These are phyloP conservation scores for Mustela nigripes DNA, from an alignment of 2,113 vertebrate species.

Conservation along the genomic window DNA sequence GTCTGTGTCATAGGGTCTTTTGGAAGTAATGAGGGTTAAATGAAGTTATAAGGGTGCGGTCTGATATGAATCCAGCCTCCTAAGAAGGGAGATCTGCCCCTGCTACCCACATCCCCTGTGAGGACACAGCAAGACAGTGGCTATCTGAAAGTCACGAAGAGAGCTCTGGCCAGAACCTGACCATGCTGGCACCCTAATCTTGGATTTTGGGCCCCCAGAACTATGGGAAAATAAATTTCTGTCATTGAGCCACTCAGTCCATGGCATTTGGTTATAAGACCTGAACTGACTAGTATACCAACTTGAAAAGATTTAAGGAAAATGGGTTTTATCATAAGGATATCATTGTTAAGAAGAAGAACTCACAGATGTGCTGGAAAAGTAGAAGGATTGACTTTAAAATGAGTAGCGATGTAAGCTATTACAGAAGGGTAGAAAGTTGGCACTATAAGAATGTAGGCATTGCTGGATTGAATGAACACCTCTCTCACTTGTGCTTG, in stretches of 20 bases:
- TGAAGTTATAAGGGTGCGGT: background rate
- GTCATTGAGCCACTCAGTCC: background rate
- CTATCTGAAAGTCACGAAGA: background rate
- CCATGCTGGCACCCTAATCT: background rate
- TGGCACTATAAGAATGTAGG: too few relatives aligned
- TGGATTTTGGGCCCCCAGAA: background rate
- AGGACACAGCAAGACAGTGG: background rate
- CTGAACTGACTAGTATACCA: background rate
- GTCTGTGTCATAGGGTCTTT: background rate
- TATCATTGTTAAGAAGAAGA: background rate
- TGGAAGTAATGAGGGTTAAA: background rate
- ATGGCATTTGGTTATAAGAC: background rate
- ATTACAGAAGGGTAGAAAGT: background rate
- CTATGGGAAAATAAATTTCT: background rate
- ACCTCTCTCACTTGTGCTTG: background rate
- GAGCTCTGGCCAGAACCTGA: background rate
- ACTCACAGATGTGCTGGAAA: background rate
- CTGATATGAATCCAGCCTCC: background rate
- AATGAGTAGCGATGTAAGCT: background rate
- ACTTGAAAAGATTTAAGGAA: background rate
- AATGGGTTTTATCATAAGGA: background rate
- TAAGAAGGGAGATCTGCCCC: background rate
- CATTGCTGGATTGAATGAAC: background rate
- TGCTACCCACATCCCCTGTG: background rate
- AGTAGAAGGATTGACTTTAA: background rate